Evolutionary conservation across 2,888 invertebrate genomes (phyloP), one percentile per base, ranked within the genome.

Genomic region (Marasmarcha lunaedactyla): DNA sequence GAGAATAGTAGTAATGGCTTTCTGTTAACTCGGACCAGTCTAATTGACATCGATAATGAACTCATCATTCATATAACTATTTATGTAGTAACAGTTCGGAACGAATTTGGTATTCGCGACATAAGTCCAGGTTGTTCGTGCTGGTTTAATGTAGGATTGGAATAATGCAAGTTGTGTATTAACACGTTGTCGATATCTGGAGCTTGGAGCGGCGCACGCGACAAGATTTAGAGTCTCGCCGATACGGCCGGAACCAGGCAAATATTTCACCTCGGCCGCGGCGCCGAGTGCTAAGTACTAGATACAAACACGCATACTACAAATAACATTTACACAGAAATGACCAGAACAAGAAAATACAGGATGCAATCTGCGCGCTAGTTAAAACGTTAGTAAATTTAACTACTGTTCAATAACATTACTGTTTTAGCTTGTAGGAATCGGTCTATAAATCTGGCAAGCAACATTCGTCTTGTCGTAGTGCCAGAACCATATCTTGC

Each of bases 1-100:
- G 71, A 67, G 67, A 68, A 67, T 63, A 64, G 57, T 63, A 66
- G 69, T 76, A 73, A 79, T 78, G 73, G 71, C 66, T 67, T 69
- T 68, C 65, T 59, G 65, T 60, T 61, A 51, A 55, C 50, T 57
- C 63, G 62, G 61, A 70, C 65, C 60, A 51, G 55, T 55, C 57
- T 67, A 73, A 71, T 70, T 71, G 66, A 61, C 58, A 54, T 45
- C 47, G 35, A 40, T 44, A 51, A 53, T 50, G 48, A 48, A 30
- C n/a, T 30, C 10, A 30, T 30, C 11, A 37, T 37, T 20, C 9
- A 3, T 30, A 30, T 11, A 3, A n/a, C 30, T 9, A 30, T 30
- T 30, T 30, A 30, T 30, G 30, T 3, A 30, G 7, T 20, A 20
- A 20, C 7, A 20, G 20, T 20, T 20, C 7, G 20, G 7, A 20